Evolutionary conservation across 2,113 vertebrate genomes (phyloP).

Genomic region (Sigmodon hispidus): DNA sequence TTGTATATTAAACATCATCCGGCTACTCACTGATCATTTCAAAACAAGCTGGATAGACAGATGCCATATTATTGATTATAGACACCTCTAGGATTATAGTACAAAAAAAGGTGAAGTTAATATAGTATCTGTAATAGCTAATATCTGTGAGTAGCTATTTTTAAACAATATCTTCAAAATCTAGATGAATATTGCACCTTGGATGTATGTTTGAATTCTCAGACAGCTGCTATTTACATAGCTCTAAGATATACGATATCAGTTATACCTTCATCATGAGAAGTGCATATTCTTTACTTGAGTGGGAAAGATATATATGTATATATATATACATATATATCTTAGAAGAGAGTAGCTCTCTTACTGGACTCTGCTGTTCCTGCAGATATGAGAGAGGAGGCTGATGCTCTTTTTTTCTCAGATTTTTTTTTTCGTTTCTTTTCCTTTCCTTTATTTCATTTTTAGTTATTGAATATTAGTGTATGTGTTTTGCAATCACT

Average conservation of each 20-base stretch:
- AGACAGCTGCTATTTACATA: too few relatives aligned
- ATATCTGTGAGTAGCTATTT: background rate
- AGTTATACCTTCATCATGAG: background rate
- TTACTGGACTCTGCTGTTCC: background rate
- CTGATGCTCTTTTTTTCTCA: background rate
- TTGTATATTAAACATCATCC: background rate
- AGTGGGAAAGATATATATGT: too few relatives aligned
- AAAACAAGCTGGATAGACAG: background rate
- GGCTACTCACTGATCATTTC: background rate
- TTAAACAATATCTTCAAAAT: background rate
- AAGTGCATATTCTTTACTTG: background rate
- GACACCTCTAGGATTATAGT: background rate
- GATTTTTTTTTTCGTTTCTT: background rate
- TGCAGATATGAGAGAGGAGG: background rate
- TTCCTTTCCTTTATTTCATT: background rate
- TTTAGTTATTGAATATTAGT: background rate
- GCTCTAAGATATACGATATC: background rate
- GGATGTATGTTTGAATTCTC: background rate
- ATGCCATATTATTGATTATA: background rate
- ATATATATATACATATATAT: too few relatives aligned
- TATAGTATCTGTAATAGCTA: rapidly evolving
- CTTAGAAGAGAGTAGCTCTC: background rate
- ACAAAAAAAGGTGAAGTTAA: background rate
- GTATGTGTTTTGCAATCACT: background rate
- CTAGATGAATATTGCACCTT: background rate